Base-by-base conservation (phyloP, 2,797 vertebrate genomes). In the Pempheris klunzingeri region DNA sequence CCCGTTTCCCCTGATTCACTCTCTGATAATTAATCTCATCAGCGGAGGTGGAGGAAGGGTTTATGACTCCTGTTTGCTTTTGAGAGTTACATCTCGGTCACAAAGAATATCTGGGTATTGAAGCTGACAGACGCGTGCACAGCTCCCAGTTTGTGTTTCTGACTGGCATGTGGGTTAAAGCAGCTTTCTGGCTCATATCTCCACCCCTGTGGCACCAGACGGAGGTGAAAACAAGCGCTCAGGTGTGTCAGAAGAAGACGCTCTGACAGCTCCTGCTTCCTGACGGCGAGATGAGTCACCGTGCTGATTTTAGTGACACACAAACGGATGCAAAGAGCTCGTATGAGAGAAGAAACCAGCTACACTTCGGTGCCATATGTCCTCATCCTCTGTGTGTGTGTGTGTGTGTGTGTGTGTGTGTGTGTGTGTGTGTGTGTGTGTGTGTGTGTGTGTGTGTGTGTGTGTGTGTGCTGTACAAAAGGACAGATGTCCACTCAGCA, bases 401-500 rank as follows among this genome's bases (percentile, higher is more conserved):
- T 44, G 43, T 53, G 73, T 53, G 57, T 44, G 52, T 39, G 32
- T 24, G 66, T 61, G 49, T 62, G 58, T 46, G 59, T 22, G 46
- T 26, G 49, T 32, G 61, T 47, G 53, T 58, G 47, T 41, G 52
- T 39, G 50, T 30, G 36, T 17, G 44, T 54, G 46, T 44, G 28
- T 41, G 58, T 62, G 58, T 61, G 30, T 32, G 30, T 32, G 30
- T 4, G 30, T 17, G 44, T 54, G 46, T 44, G 28, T 41, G 58
- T 62, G 58, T 61, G 30, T 32, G 30, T 32, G 30, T 4, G 58
- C 71, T 71, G 70, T 24, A 84, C 83, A 82, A 78, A 81, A 59
- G 85, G 76, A 90, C 91, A 92, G 90, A 81, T 91, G 90, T 89
- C 84, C 80, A 80, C 91, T 87, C 91, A 90, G 90, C 85, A 83